phyloP scores from a whole-genome alignment of 37 sponge, comb jelly and placozoan species.

The Bolinopsis microptera region DNA sequence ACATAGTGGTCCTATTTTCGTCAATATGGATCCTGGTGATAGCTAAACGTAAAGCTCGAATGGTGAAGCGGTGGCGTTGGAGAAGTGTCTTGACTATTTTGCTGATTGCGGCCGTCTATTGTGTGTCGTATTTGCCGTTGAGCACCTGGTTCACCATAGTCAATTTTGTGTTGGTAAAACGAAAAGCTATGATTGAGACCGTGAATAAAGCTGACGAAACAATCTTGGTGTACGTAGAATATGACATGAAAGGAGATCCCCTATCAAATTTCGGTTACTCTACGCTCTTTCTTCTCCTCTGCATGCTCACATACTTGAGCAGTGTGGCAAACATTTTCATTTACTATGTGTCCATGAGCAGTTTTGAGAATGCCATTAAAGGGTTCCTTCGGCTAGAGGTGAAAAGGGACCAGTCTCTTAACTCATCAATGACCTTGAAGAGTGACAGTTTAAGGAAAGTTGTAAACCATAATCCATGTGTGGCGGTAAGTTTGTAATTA shows the following conservation, averaged over 20 bases:
- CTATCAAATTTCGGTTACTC: background rate
- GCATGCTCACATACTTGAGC: background rate
- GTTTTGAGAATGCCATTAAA: background rate
- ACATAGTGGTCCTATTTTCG: background rate
- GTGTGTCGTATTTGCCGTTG: background rate
- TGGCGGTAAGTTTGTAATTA: too few relatives aligned
- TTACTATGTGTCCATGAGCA: background rate
- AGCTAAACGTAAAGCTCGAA: background rate
- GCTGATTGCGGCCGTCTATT: background rate
- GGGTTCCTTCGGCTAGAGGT: background rate
- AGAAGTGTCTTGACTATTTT: background rate
- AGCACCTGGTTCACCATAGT: background rate
- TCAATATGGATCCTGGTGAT: background rate
- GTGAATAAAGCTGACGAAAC: background rate
- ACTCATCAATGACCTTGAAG: too few relatives aligned
- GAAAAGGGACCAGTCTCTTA: too few relatives aligned
- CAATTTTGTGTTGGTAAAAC: background rate
- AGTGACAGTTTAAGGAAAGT: too few relatives aligned
- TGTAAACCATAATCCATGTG: too few relatives aligned
- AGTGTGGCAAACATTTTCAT: background rate
- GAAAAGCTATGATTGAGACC: background rate
- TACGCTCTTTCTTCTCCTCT: background rate
- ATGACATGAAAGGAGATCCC: background rate
- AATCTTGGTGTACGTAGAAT: background rate
- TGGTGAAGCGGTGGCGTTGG: background rate